phyloP scores from a whole-genome alignment of 2,888 invertebrate species.

The Embidobia sp. region DNA sequence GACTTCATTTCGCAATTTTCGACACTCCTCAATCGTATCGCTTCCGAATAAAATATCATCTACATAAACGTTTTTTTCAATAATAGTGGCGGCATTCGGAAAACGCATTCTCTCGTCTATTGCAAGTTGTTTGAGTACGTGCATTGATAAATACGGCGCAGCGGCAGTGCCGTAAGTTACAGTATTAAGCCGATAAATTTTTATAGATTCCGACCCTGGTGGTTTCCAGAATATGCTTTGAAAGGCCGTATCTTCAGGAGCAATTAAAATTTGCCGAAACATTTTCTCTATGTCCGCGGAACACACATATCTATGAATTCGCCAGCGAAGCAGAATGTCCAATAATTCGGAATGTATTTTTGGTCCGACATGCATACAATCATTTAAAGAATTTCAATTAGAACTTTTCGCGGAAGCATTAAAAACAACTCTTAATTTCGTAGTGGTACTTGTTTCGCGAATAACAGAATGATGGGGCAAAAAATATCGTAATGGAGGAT shows the following conservation, averaged over 20 bases:
- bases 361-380: conserved; percentile 18
- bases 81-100: conserved; percentile 8
- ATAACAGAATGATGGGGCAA: no score
- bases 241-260: neutral
- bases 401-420: conserved; percentile 23
- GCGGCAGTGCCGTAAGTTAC: conserved; percentile 35
- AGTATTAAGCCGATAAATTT: conserved; percentile 33
- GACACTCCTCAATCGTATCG: neutral
- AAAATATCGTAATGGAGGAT: neutral
- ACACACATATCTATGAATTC: conserved; percentile 16
- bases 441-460: conserved; percentile 29
- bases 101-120: conserved; percentile 18
- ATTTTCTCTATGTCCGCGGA: conserved; percentile 34
- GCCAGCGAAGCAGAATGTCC: conserved; percentile 20
- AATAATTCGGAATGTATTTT: conserved; percentile 21
- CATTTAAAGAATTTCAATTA: conserved; percentile 27
- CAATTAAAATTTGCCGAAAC: conserved; percentile 16
- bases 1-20: conserved; percentile 1
- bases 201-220: neutral
- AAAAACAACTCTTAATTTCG: conserved; percentile 23
- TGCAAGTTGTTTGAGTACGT: conserved; percentile 29
- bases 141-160: conserved; percentile 36
- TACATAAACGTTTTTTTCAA: conserved; percentile 3
- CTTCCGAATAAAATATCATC: conserved; percentile 15
- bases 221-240: conserved; percentile 8